Evolutionary conservation across 1,140 invertebrate genomes (phyloP), one percentile per base, ranked within the genome.

Genomic region (Cyclargus thomasi): DNA sequence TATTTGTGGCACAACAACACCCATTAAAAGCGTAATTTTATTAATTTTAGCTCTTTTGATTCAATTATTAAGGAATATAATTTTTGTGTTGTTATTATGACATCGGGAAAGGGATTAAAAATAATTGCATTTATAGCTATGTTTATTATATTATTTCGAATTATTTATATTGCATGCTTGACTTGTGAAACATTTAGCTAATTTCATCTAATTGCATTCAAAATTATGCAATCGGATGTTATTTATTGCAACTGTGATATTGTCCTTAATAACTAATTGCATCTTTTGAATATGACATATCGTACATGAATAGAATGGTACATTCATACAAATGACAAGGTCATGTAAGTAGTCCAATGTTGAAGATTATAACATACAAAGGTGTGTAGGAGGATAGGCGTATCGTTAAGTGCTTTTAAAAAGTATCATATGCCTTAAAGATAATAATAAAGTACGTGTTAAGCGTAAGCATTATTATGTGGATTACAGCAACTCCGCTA

Each of bases 291-390:
- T 21, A 59, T 59, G 55, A 20, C 17, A 59, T 11, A 59, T 29
- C 8, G 29, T 66, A 23, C 21, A 65, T 62, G 17, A 66, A 39
- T 55, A 59, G 55, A 66, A 65, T 4, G 53, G 35, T 23, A 69
- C 22, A 57, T 65, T 14, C 57, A 62, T 63, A 62, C 47, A 20
- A 36, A 53, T 59, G 53, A 67, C 66, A 71, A 64, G 65, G 69
- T 47, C 57, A 53, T 47, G 23, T 68, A 75, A 70, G 62, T 74
- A 71, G 74, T 74, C 53, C 71, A 76, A 74, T 77, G 70, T 71
- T 59, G 70, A 63, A 11, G 35, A 62, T 67, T 17, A 17, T 53
- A 63, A 57, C 14, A 64, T 17, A 65, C 47, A 65, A 62, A 36
- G 65, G 22, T 22, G 69, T 63, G 64, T 66, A 53, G 65, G 65